A percentile compares a stretch with the other conserved stretches of the same genome.
Conservation (phyloP, 2,888 invertebrate species). For the Phasia obesa region DNA sequence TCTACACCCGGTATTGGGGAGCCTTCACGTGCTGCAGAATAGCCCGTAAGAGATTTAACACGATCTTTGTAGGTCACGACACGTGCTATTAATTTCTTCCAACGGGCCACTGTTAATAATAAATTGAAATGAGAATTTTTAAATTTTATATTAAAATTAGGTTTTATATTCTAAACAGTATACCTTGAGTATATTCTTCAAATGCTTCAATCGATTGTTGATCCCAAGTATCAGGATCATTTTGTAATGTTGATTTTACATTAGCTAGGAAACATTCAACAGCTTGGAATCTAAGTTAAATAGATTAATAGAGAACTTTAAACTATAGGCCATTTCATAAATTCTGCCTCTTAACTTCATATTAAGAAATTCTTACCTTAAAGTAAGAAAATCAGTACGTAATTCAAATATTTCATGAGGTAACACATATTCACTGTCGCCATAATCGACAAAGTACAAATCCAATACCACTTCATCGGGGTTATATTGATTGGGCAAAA, state of each 20-base stretch:
- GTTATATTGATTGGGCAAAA: constrained; percentile 86
- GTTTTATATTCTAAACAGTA: not conserved
- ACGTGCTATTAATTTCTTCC: constrained; percentile 90
- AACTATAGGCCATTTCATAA: too few relatives aligned
- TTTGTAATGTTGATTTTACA: constrained; percentile 85
- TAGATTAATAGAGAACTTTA: too few relatives aligned
- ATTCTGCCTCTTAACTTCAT: too few relatives aligned
- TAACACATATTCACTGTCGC: constrained; percentile 89
- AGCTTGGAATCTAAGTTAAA: constrained; percentile 87
- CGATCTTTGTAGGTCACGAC: constrained; percentile 88
- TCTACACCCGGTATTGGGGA: constrained; percentile 90
- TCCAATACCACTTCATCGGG: constrained; percentile 86
- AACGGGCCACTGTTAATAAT: constrained; percentile 86
- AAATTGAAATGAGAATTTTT: not conserved
- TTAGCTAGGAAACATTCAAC: constrained; percentile 93
- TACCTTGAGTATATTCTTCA: constrained; percentile 87
- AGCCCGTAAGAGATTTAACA: constrained; percentile 77
- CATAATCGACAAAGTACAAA: constrained; percentile 94
- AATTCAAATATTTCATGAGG: constrained; percentile 88
- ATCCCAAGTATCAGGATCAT: constrained; percentile 84
- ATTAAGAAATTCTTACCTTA: constrained; percentile 75
- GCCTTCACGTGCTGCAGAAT: constrained; percentile 84
- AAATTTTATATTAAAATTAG: constrained; percentile 35
- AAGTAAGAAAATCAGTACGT: constrained; percentile 85
- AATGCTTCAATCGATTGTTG: constrained; percentile 86